phyloP scores from a whole-genome alignment of 2,113 vertebrate species.

The Pedetes capensis region DNA sequence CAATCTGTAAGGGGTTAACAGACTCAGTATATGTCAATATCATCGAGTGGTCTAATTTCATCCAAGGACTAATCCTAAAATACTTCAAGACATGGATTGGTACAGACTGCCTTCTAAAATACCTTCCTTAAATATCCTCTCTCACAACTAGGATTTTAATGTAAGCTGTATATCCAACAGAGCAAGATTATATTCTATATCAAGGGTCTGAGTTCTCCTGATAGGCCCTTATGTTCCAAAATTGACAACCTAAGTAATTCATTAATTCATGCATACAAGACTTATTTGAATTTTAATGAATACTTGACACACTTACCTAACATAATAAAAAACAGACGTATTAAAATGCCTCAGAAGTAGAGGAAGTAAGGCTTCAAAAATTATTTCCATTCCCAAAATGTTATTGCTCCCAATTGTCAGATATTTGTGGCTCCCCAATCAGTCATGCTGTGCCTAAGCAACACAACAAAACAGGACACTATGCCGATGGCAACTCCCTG shows the following conservation, averaged over 20 bases:
- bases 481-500: neutral
- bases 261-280: conserved; percentile 39
- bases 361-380: conserved; percentile 42
- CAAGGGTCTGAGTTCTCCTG: neutral
- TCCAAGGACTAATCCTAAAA: neutral
- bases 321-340: conserved; percentile 45
- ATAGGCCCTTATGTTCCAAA: conserved; percentile 6
- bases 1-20: neutral
- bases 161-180: neutral
- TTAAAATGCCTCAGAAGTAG: conserved; percentile 48
- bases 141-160: neutral
- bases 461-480: neutral
- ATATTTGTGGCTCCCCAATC: neutral
- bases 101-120: neutral
- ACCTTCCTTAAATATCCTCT: neutral
- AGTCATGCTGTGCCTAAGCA: neutral
- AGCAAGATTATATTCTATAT: neutral
- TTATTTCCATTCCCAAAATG: conserved; percentile 55
- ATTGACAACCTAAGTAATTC: conserved; percentile 28
- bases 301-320: conserved; percentile 55
- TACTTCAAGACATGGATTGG: neutral
- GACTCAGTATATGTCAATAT: fast-evolving
- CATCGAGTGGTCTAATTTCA: neutral
- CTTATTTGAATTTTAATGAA: conserved; percentile 10
- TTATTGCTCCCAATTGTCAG: neutral